phyloP scores from a whole-genome alignment of 2,797 vertebrate species.

The Gallinago nigripennis region DNA sequence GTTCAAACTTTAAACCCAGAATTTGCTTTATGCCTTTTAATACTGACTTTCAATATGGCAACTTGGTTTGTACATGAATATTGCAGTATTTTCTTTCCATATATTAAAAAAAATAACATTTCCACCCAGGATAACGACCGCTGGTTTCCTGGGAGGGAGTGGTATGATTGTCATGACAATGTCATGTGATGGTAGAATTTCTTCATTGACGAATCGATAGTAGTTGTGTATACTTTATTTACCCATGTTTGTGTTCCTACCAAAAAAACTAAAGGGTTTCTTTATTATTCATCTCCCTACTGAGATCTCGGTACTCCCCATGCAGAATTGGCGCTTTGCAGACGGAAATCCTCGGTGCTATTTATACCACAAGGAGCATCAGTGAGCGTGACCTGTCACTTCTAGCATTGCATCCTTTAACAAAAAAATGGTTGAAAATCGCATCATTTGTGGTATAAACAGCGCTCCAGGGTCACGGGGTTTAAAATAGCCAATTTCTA shows the following conservation, averaged over 20 bases:
- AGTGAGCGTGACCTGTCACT: not conserved
- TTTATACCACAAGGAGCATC: not conserved
- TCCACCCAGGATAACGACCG: constrained; percentile 68
- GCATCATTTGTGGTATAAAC: rapidly evolving
- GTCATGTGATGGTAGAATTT: constrained; percentile 84
- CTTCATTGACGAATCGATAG: constrained; percentile 82
- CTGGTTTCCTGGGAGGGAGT: constrained; percentile 78
- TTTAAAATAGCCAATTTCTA: not conserved
- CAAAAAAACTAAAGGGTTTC: constrained; percentile 21
- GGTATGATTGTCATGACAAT: constrained; percentile 85
- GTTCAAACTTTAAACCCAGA: constrained; percentile 55
- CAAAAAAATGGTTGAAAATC: not conserved
- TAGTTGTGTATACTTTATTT: constrained; percentile 83
- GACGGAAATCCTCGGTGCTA: not conserved
- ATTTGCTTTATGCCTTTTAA: constrained; percentile 75
- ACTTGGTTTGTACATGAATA: constrained; percentile 78
- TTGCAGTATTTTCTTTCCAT: constrained; percentile 81
- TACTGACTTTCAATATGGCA: constrained; percentile 73
- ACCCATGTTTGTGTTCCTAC: constrained; percentile 63
- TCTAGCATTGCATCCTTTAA: not conserved
- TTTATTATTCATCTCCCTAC: constrained; percentile 52
- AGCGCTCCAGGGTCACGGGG: not conserved
- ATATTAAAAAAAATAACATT: constrained; percentile 76
- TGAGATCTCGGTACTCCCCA: constrained; percentile 30
- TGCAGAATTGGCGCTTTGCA: constrained; percentile 17